Evolutionary conservation across 2,113 vertebrate genomes (phyloP), one percentile per base, ranked within the genome.

Genomic region (Serinus canaria): DNA sequence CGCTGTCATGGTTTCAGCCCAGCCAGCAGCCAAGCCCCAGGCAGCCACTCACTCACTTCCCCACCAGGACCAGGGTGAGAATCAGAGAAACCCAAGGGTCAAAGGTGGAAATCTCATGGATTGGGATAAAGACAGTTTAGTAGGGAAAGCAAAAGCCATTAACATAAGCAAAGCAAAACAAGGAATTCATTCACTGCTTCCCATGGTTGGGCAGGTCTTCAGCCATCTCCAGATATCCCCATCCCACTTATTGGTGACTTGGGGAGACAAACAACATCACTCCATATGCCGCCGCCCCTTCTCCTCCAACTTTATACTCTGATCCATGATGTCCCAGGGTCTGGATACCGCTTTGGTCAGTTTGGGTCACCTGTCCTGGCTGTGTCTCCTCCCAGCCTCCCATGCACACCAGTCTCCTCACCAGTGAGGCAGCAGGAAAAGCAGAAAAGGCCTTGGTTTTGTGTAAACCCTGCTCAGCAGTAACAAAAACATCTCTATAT

Each of bases 251-350:
- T 18, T 0, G 0, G 47, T 47, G 41, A 76, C 63, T 22, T 47
- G 24, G 53, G 53, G 4, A 75, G 28, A 53, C 13, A 62, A 83
- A 41, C 9, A 15, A 16, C 69, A 53, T 47, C 47, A 41, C n/a
- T 68, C 30, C 30, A 60, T 62, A 62, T 0, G 0, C 41, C 3
- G 13, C 6, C 6, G 11, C 11, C 7, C 2, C 10, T 22, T n/a
- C 47, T 14, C 20, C 7, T 14, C 19, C 17, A 21, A 4, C n/a
- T 55, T 43, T 23, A 23, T 20, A 16, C 35, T 43, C 41, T 43
- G 55, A 83, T 10, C 41, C 31, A 43, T 19, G 63, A 23, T 47
- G 55, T 31, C 30, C 22, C 1, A 35, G 30, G 21, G 49, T 31
- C 55, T 47, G 47, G 33, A 60, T 11, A 33, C 49, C 41, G 55